Percentiles rank a stretch among this genome's conserved stretches.
These are phyloP conservation scores for Leptodactylus fuscus DNA, from an alignment of 2,113 vertebrate genomes.

Conservation along the genomic window DNA sequence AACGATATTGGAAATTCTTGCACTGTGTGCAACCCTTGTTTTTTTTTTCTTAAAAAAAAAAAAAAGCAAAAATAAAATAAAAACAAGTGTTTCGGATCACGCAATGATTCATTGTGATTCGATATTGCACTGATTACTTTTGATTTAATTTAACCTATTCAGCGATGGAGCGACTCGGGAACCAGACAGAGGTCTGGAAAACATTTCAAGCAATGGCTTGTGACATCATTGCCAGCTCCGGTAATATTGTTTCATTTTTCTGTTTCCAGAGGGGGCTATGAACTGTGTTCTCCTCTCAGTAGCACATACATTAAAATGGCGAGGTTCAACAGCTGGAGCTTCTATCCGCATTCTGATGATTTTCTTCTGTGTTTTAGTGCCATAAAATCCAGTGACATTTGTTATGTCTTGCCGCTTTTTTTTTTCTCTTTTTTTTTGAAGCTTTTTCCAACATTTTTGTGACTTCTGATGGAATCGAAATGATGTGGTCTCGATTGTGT, in stretches of 20 bases:
- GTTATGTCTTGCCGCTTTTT: conserved; percentile 39
- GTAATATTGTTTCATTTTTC: conserved; percentile 42
- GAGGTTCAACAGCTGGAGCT: background rate
- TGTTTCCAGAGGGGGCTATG: background rate
- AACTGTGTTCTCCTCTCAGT: background rate
- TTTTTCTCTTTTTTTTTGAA: background rate
- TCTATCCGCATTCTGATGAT: conserved; percentile 12
- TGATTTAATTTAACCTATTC: conserved; percentile 45
- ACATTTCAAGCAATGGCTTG: conserved; percentile 43
- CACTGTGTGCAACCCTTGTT: background rate
- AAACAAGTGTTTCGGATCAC: background rate
- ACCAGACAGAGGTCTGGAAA: conserved; percentile 42
- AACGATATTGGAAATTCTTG: conserved; percentile 30
- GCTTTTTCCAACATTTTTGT: conserved; percentile 31
- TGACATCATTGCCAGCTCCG: conserved; percentile 44
- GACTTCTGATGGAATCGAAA: conserved; percentile 20
- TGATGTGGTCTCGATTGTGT: conserved; percentile 30
- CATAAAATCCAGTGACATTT: conserved; percentile 45
- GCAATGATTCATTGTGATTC: conserved; percentile 17
- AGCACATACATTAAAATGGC: conserved; percentile 7
- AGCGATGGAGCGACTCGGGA: conserved; percentile 35
- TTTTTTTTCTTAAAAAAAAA: background rate
- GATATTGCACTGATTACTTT: conserved; percentile 33
- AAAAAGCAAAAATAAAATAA: conserved; percentile 10
- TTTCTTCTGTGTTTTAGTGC: conserved; percentile 23